Percentiles rank a stretch among this genome's conserved stretches.
phyloP scores from a whole-genome alignment of 2,797 vertebrate species.

The Brachyrhaphis roseni region DNA sequence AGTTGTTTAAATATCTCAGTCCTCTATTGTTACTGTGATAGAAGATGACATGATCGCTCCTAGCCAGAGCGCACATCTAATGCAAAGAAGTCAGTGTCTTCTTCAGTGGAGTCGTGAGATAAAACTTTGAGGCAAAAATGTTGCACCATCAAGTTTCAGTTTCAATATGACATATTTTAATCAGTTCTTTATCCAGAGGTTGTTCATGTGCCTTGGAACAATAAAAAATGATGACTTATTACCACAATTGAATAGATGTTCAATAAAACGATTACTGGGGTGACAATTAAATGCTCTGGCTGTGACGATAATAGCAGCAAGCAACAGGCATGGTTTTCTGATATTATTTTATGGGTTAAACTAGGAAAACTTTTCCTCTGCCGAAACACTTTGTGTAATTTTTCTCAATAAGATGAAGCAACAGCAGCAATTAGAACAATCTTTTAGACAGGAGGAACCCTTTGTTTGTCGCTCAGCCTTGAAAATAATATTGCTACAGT shows the following conservation, averaged over 20 bases:
- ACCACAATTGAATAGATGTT: background rate
- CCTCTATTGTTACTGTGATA: constrained; percentile 49
- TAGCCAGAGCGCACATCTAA: constrained; percentile 45
- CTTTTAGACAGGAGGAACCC: background rate
- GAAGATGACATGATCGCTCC: constrained; percentile 60
- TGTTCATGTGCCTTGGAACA: background rate
- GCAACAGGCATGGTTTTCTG: background rate
- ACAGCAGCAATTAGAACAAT: background rate
- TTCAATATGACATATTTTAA: background rate
- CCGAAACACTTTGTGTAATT: background rate
- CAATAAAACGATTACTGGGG: background rate
- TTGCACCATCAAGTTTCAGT: background rate
- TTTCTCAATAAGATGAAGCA: background rate
- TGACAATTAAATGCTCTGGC: background rate
- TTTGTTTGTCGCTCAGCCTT: background rate
- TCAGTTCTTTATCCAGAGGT: background rate
- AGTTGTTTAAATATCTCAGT: constrained; percentile 64
- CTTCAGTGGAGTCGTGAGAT: constrained; percentile 28
- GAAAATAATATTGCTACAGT: background rate
- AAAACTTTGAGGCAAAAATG: constrained; percentile 28
- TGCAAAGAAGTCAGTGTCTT: constrained; percentile 40
- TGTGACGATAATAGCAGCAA: background rate
- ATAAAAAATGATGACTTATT: background rate
- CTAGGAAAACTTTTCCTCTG: background rate
- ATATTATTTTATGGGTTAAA: background rate